phyloP scores from a whole-genome alignment of 2,797 vertebrate species.

The Menidia menidia region DNA sequence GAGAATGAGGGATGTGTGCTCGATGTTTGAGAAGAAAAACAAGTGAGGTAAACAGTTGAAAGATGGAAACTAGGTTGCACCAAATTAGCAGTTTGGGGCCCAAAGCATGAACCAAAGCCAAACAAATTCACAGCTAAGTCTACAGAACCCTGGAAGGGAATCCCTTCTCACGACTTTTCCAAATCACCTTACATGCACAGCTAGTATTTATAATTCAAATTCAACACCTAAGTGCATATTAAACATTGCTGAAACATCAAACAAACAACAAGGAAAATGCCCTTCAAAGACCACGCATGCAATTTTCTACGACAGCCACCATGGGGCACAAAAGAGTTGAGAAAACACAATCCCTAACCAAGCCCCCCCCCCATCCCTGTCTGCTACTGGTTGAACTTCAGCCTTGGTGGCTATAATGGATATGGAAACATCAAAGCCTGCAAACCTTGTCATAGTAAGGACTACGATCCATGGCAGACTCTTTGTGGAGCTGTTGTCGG shows the following conservation, averaged over 20 bases:
- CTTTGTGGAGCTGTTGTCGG: slow-evolving; percentile 94
- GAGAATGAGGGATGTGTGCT: not conserved
- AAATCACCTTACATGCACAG: not conserved
- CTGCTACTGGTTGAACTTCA: not conserved
- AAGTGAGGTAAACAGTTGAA: not conserved
- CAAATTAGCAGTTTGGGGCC: slow-evolving; percentile 17
- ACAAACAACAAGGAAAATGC: not conserved
- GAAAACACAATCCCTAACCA: not conserved
- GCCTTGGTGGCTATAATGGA: not conserved
- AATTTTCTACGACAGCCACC: slow-evolving; percentile 54
- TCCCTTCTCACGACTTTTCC: not conserved
- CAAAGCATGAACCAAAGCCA: slow-evolving; percentile 44
- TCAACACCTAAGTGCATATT: not conserved
- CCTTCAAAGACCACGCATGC: slow-evolving; percentile 13
- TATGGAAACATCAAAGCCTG: not conserved
- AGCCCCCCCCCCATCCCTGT: not conserved
- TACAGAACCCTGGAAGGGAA: slow-evolving; percentile 3
- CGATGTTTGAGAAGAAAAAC: not conserved
- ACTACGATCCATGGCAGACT: slow-evolving; percentile 91
- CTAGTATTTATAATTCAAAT: not conserved
- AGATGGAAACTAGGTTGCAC: not conserved
- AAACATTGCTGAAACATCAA: not conserved
- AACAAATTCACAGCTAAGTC: slow-evolving; percentile 13
- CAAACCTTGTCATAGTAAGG: slow-evolving; percentile 96
- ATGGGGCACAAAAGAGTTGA: slow-evolving; percentile 49